Percentiles rank a stretch among this genome's conserved stretches.
Evolutionary conservation across 2,888 invertebrate genomes (phyloP).

Genomic region (Nomada hirtipes): DNA sequence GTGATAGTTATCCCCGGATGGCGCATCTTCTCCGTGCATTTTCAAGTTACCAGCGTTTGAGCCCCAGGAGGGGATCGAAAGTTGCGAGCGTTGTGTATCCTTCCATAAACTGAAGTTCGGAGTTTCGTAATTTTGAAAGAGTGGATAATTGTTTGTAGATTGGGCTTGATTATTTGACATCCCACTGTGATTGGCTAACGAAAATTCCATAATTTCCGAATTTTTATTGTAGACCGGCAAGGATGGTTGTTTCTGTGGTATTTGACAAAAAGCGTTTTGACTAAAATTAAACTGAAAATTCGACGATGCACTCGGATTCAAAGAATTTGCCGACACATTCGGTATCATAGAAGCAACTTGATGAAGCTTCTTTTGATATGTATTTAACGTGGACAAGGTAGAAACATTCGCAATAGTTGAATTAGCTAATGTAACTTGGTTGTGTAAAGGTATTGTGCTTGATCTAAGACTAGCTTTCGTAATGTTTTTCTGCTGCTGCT

Average conservation of each 20-base stretch:
- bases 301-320: conserved; percentile 53
- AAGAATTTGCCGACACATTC: conserved; percentile 44
- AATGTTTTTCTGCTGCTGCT: conserved; percentile 34
- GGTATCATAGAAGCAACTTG: conserved; percentile 44
- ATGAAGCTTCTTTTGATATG: conserved; percentile 75
- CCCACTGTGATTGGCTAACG: conserved; percentile 69
- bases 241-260: conserved; percentile 74
- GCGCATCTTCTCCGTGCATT: conserved; percentile 70
- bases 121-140: conserved; percentile 76
- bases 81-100: conserved; percentile 76
- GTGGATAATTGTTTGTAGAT: conserved; percentile 70
- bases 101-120: conserved; percentile 80
- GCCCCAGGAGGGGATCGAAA: conserved; percentile 79
- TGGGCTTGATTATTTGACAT: conserved; percentile 62
- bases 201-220: conserved; percentile 69
- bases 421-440: conserved; percentile 67
- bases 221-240: conserved; percentile 72
- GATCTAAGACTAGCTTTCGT: conserved; percentile 49
- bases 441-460: conserved; percentile 68
- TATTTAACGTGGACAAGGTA: conserved; percentile 66
- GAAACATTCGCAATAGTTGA: conserved; percentile 64
- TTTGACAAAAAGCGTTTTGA: conserved; percentile 67
- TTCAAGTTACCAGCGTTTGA: conserved; percentile 59
- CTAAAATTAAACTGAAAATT: conserved; percentile 71
- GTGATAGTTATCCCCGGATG: conserved; percentile 71